Evolutionary conservation across 2,888 invertebrate genomes (phyloP).

Genomic region (Stenotaenia linearis): DNA sequence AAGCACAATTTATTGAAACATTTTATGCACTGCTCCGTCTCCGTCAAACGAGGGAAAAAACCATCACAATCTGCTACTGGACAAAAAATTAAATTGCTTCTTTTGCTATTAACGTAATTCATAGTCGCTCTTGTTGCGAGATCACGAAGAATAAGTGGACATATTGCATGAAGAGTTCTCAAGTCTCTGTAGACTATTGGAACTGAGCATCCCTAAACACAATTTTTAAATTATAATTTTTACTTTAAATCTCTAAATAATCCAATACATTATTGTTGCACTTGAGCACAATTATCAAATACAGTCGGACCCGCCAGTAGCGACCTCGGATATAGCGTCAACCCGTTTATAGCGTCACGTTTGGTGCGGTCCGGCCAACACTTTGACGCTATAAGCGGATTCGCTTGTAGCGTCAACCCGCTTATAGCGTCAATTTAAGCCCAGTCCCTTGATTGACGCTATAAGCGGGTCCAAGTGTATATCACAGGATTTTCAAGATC

Average conservation of each 20-base stretch:
- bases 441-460: too few relatives aligned
- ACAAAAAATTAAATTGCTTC: background rate
- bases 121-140: background rate
- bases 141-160: background rate
- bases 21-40: background rate
- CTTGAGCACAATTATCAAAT: too few relatives aligned
- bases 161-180: background rate
- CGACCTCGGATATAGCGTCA: too few relatives aligned
- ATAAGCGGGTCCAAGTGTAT: too few relatives aligned
- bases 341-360: too few relatives aligned
- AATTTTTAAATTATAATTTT: too few relatives aligned
- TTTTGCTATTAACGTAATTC: background rate
- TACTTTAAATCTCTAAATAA: too few relatives aligned
- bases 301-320: too few relatives aligned
- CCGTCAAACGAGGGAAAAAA: background rate
- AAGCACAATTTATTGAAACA: background rate
- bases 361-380: too few relatives aligned
- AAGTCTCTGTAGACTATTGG: background rate
- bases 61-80: background rate
- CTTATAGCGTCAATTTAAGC: background rate
- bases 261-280: background rate
- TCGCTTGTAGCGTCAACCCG: too few relatives aligned
- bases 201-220: background rate
- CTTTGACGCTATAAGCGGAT: too few relatives aligned
- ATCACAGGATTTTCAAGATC: too few relatives aligned